phyloP scores from a whole-genome alignment of 2,113 vertebrate genomes.

The Mirza zaza region DNA sequence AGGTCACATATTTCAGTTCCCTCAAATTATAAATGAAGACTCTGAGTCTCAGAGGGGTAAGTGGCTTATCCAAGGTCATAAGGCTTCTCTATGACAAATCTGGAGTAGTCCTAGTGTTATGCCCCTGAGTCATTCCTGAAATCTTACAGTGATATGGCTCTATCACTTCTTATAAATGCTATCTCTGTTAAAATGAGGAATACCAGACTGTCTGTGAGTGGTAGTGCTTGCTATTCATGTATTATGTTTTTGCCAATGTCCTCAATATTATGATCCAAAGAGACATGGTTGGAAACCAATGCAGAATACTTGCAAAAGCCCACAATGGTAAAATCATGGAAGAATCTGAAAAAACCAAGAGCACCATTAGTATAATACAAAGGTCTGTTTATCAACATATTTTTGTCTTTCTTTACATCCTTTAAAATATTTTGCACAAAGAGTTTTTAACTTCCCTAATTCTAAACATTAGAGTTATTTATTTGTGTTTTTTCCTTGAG shows the following conservation, averaged over 20 bases:
- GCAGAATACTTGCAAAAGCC: not conserved
- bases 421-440: not conserved
- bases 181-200: not conserved
- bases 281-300: not conserved
- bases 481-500: not conserved
- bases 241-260: not conserved
- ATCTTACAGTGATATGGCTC: not conserved
- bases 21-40: not conserved
- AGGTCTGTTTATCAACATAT: not conserved
- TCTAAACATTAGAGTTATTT: not conserved
- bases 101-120: not conserved
- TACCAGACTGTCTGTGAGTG: not conserved
- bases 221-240: not conserved
- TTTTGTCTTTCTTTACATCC: not conserved
- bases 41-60: not conserved
- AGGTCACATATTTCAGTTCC: not conserved
- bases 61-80: not conserved
- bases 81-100: not conserved
- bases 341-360: not conserved
- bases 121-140: not conserved
- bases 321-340: not conserved
- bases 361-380: not conserved
- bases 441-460: not conserved
- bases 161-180: not conserved
- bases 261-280: not conserved